Conservation (phyloP, 2,888 invertebrate genomes). For the Sylvicola cinctus region DNA sequence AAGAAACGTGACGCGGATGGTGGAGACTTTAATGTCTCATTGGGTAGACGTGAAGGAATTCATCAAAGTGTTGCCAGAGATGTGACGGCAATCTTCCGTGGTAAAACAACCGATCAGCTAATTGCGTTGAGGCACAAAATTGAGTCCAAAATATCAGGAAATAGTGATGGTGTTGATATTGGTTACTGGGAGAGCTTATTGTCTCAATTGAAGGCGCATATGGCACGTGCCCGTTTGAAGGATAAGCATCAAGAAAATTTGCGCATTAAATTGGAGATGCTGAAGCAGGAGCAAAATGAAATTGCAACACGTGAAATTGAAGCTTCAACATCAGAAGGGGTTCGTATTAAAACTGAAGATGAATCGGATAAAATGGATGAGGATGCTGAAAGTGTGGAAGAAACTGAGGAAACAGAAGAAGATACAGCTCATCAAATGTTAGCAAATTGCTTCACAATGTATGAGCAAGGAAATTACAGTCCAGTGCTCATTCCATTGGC, state of each 20-base stretch:
- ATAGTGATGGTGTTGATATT: constrained; percentile 80
- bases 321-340: constrained; percentile 6
- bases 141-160: constrained; percentile 63
- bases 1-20: constrained; percentile 46
- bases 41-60: constrained; percentile 38
- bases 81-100: constrained; percentile 76
- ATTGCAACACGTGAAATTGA: constrained; percentile 12
- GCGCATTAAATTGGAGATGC: constrained; percentile 64
- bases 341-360: neutral
- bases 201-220: constrained; percentile 89
- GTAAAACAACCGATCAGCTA: constrained; percentile 77
- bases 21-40: constrained; percentile 34
- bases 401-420: constrained; percentile 3
- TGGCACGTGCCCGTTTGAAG: constrained; percentile 75
- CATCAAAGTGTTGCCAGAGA: constrained; percentile 82
- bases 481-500: constrained; percentile 42
- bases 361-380: constrained; percentile 5
- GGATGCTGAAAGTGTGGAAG: constrained; percentile 1
- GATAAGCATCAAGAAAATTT: constrained; percentile 86
- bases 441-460: constrained; percentile 38
- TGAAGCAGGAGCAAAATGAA: constrained; percentile 70
- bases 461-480: constrained; percentile 66
- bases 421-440: constrained; percentile 8
- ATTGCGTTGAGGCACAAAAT: constrained; percentile 67
- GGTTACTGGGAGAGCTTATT: constrained; percentile 96